Percentiles rank a stretch among this genome's conserved stretches.
These are phyloP conservation scores for Crotophaga sulcirostris DNA, from an alignment of 2,113 vertebrate genomes.

Conservation along the genomic window DNA sequence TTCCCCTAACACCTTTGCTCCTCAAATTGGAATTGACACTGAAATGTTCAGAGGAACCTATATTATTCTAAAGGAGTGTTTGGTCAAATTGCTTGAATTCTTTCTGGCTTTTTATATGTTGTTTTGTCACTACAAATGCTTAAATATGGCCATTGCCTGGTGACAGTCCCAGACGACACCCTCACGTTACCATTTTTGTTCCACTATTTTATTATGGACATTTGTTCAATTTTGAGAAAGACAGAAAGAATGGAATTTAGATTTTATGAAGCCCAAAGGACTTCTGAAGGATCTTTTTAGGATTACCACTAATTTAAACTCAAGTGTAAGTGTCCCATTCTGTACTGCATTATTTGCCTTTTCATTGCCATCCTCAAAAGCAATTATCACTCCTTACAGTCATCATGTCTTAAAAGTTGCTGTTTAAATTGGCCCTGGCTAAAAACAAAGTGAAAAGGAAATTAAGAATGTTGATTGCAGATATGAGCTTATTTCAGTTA, in stretches of 20 bases:
- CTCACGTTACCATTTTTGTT: neutral
- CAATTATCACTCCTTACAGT: neutral
- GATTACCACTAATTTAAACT: neutral
- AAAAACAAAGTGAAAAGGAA: neutral
- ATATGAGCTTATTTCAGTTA: neutral
- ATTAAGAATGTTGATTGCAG: neutral
- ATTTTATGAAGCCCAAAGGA: neutral
- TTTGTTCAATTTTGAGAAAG: neutral
- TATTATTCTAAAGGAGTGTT: neutral
- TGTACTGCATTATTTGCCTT: neutral
- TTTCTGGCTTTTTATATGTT: neutral
- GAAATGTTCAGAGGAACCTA: neutral
- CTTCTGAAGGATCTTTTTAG: neutral
- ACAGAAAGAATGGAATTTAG: neutral
- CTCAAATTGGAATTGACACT: neutral
- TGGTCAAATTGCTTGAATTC: neutral
- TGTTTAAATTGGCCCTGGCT: neutral
- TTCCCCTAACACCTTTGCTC: neutral
- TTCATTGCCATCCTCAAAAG: constrained; percentile 5
- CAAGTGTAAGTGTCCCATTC: neutral
- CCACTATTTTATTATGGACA: neutral
- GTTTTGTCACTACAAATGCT: neutral
- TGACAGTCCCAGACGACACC: neutral
- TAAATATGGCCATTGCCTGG: neutral
- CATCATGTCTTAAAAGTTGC: neutral